These are phyloP conservation scores for Ecliptopera silaceata DNA, from an alignment of 2,888 invertebrate genomes.

Conservation along the genomic window DNA sequence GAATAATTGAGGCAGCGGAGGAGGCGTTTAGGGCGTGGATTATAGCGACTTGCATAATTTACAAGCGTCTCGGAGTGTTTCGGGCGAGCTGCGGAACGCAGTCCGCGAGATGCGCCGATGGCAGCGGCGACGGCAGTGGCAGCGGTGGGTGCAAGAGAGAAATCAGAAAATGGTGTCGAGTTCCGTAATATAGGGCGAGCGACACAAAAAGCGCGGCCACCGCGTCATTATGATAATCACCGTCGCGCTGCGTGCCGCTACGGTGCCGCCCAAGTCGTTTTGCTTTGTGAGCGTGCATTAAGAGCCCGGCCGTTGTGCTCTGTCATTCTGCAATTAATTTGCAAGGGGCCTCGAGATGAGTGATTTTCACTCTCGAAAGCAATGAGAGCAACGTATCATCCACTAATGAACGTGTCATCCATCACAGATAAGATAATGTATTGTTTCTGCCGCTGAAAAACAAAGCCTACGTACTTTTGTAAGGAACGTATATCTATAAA, in stretches of 20 bases:
- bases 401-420: conserved; percentile 36
- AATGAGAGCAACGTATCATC: conserved; percentile 32
- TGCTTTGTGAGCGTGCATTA: conserved; percentile 80
- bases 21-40: conserved; percentile 80
- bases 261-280: conserved; percentile 75
- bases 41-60: conserved; percentile 81
- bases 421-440: conserved; percentile 28
- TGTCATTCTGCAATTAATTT: conserved; percentile 80
- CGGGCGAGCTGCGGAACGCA: conserved; percentile 57
- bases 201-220: conserved; percentile 78
- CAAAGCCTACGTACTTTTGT: conserved; percentile 14
- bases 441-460: conserved; percentile 19
- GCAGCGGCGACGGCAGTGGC: conserved; percentile 27
- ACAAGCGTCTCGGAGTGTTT: conserved; percentile 72
- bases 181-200: conserved; percentile 70
- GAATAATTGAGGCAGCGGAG: conserved; percentile 79
- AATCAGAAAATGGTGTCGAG: conserved; percentile 71
- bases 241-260: conserved; percentile 70
- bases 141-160: conserved; percentile 44
- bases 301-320: conserved; percentile 75
- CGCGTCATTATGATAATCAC: conserved; percentile 82
- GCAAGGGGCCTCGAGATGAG: conserved; percentile 63
- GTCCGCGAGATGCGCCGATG: conserved; percentile 36
- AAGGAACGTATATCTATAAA: conserved; percentile 14
- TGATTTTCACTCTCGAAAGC: conserved; percentile 53